phyloP scores from a whole-genome alignment of 2,888 invertebrate species.

The Amiota mariae region DNA sequence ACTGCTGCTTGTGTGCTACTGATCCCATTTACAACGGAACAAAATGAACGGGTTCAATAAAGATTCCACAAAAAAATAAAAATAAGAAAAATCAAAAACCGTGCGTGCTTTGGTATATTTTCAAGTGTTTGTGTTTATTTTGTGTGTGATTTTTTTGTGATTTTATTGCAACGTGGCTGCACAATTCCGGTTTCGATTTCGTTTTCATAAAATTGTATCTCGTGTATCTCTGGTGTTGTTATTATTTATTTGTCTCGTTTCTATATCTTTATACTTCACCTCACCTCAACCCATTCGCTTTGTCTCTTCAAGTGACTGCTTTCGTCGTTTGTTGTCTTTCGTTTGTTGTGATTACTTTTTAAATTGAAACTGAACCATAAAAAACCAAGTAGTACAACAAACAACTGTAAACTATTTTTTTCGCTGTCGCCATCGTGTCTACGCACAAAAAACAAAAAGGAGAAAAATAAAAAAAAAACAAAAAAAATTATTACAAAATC shows the following conservation, averaged over 20 bases:
- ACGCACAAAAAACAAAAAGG: slow-evolving; percentile 37
- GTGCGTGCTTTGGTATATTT: slow-evolving; percentile 22
- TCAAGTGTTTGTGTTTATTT: neutral
- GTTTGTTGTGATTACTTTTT: slow-evolving; percentile 20
- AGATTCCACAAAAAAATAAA: too few relatives aligned
- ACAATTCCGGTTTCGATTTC: slow-evolving; percentile 22
- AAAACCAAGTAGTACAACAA: too few relatives aligned
- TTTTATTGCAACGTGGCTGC: slow-evolving; percentile 10
- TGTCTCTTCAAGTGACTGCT: slow-evolving; percentile 24
- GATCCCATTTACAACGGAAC: neutral
- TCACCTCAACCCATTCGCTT: slow-evolving; percentile 43
- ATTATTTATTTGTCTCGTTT: neutral
- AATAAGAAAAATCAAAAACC: neutral
- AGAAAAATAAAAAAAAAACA: neutral
- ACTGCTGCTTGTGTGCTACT: neutral
- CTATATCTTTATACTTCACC: neutral
- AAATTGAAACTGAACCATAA: neutral
- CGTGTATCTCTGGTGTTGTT: neutral
- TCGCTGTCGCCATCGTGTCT: slow-evolving; percentile 59
- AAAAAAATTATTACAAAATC: slow-evolving; percentile 8
- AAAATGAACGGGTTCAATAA: too few relatives aligned
- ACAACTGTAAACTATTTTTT: neutral
- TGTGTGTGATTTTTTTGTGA: neutral
- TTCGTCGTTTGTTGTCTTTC: slow-evolving; percentile 5
- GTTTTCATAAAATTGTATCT: slow-evolving; percentile 14